A percentile compares a stretch with the other conserved stretches of the same genome.
Evolutionary conservation across 2,888 invertebrate genomes (phyloP).

Genomic region (Agonopterix alstromeriana): DNA sequence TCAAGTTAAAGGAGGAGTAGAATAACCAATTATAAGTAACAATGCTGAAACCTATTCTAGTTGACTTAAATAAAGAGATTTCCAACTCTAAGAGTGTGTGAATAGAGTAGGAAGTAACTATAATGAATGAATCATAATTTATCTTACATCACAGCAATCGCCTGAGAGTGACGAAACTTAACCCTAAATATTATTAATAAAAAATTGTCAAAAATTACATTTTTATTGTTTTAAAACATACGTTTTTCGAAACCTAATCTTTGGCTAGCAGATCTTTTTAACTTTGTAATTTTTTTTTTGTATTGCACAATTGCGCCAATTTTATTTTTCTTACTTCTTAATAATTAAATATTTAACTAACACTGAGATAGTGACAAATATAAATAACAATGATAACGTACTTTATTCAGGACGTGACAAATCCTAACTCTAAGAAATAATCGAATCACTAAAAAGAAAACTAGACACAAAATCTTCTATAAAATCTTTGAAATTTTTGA

Average conservation of each 20-base stretch:
- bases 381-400: conserved; percentile 13
- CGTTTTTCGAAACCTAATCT: conserved; percentile 56
- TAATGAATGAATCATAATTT: conserved; percentile 16
- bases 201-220: conserved; percentile 46
- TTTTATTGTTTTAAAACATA: conserved; percentile 25
- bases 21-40: neutral
- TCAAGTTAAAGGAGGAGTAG: neutral
- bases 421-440: no score
- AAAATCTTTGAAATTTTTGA: no score
- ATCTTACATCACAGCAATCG: conserved; percentile 73
- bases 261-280: conserved; percentile 70
- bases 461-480: no score
- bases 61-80: neutral
- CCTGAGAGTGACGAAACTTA: conserved; percentile 68
- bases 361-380: conserved; percentile 42
- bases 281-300: conserved; percentile 37
- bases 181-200: conserved; percentile 28
- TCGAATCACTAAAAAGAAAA: no score
- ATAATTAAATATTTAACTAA: conserved; percentile 30
- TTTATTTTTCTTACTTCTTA: conserved; percentile 15
- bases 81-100: no score
- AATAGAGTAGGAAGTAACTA: neutral
- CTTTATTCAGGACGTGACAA: no score
- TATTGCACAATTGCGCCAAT: conserved; percentile 52
- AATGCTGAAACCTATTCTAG: conserved; percentile 2